A percentile compares a stretch with the other conserved stretches of the same genome.
These are phyloP conservation scores for Trichosurus vulpecula DNA, from an alignment of 2,797 vertebrate genomes.

Conservation along the genomic window DNA sequence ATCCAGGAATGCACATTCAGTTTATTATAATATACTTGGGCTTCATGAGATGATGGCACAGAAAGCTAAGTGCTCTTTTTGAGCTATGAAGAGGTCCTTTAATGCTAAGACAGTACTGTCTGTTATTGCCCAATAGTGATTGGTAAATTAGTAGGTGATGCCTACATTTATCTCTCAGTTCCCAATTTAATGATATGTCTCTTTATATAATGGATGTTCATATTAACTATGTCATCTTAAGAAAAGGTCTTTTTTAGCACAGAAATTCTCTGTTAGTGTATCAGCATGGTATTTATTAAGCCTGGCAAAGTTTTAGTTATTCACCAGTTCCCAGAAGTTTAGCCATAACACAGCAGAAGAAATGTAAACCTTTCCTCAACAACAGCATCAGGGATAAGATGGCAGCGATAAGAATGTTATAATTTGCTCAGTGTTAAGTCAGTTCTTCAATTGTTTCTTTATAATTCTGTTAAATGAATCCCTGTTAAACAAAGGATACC, in stretches of 20 bases:
- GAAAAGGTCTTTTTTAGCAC: neutral
- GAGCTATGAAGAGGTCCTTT: neutral
- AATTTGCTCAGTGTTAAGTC: neutral
- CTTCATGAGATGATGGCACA: neutral
- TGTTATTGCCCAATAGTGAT: neutral
- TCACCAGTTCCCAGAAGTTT: neutral
- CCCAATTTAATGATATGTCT: neutral
- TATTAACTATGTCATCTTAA: neutral
- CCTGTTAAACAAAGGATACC: constrained; percentile 13
- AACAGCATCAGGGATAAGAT: neutral
- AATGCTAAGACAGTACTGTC: neutral
- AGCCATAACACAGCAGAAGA: neutral
- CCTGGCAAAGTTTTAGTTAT: neutral
- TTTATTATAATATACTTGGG: neutral
- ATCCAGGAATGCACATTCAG: neutral
- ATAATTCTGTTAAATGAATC: constrained; percentile 34
- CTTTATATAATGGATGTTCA: neutral
- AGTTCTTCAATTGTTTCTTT: neutral
- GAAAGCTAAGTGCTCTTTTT: neutral
- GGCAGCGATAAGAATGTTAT: neutral
- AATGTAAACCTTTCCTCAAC: constrained; percentile 5
- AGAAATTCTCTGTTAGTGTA: neutral
- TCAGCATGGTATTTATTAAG: neutral
- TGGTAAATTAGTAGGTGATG: neutral
- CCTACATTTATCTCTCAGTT: neutral